Evolutionary conservation across 2,797 vertebrate genomes (phyloP), one percentile per base, ranked within the genome.

Genomic region (Pseudotriccus pelzelni): DNA sequence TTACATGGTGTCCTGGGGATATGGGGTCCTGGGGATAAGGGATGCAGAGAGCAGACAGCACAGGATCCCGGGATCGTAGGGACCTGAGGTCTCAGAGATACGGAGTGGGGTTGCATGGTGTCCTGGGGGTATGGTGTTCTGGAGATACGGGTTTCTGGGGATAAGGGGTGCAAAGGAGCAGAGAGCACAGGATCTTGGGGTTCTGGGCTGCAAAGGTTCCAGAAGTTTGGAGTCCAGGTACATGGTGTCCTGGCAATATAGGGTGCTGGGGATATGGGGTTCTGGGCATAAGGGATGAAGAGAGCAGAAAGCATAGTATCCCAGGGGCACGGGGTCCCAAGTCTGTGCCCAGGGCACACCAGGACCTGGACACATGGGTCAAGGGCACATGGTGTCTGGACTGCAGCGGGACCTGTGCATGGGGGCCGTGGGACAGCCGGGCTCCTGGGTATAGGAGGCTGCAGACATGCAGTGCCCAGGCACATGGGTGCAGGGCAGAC

Each of bases 11-110:
- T 10, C 24, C 32, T 58, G 55, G 19, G 55, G 23, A 24, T 36
- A 23, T 34, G 22, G n/a, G 21, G 10, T 59, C 20, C n/a, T 21
- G 28, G 59, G 27, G 24, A 4, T 7, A 37, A 52, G 50, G 28
- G 50, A 30, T 52, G 50, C 50, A 18, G 49, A 50, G 25, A 50
- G 49, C 27, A 28, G 27, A 50, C 27, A 18, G 50, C 27, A 18
- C 0, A 4, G 36, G 10, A 23, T 17, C 47, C 4, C 0, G 3
- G 13, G 5, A 7, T 7, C 6, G 8, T 2, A 4, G 27, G 7
- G 21, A 15, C 19, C 30, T n/a, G 50, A 27, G 44, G 36, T 50
- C 11, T 12, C 19, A 14, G 12, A 23, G 11, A 5, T 27, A 41
- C 2, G 36, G 25, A 12, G 24, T 59, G 34, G 6, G 9, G 25